phyloP scores from a whole-genome alignment of 2,797 vertebrate species.

The Meda fulgida region DNA sequence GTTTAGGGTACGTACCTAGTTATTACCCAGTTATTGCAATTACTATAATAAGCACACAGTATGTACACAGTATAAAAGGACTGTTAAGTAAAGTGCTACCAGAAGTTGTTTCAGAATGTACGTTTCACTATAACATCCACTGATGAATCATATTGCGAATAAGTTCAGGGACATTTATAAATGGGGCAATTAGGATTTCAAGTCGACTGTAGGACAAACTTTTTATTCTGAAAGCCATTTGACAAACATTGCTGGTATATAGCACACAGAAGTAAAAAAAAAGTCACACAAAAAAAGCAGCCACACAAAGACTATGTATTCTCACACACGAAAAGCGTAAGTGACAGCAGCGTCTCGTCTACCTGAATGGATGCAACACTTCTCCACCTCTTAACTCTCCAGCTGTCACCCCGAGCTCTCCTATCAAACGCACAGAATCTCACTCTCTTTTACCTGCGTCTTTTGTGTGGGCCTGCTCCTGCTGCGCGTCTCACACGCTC shows the following conservation, averaged over 20 bases:
- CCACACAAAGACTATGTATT: constrained; percentile 17
- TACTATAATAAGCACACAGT: too few species aligned
- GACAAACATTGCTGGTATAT: constrained; percentile 4
- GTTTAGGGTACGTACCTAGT: not conserved
- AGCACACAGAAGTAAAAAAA: constrained; percentile 1
- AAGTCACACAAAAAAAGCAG: constrained; percentile 16
- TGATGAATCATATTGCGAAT: not conserved
- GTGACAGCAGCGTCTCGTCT: constrained; percentile 53
- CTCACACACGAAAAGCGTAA: constrained; percentile 47
- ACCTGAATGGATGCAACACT: constrained; percentile 54
- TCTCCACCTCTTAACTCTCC: constrained; percentile 41
- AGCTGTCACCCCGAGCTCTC: constrained; percentile 50
- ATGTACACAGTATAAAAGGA: not conserved
- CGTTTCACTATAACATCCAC: not conserved
- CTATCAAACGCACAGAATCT: constrained; percentile 41
- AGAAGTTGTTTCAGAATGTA: not conserved
- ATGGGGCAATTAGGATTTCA: not conserved
- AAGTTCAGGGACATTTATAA: not conserved
- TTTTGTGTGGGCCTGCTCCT: constrained; percentile 52
- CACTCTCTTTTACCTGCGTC: constrained; percentile 29
- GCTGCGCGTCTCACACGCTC: constrained; percentile 34
- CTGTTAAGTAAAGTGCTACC: not conserved
- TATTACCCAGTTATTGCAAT: not conserved
- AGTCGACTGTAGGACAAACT: not conserved
- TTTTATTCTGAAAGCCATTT: constrained; percentile 17